A percentile compares a stretch with the other conserved stretches of the same genome.
Conservation (phyloP, 2,888 invertebrate species). For the Prionchulus punctatus region DNA sequence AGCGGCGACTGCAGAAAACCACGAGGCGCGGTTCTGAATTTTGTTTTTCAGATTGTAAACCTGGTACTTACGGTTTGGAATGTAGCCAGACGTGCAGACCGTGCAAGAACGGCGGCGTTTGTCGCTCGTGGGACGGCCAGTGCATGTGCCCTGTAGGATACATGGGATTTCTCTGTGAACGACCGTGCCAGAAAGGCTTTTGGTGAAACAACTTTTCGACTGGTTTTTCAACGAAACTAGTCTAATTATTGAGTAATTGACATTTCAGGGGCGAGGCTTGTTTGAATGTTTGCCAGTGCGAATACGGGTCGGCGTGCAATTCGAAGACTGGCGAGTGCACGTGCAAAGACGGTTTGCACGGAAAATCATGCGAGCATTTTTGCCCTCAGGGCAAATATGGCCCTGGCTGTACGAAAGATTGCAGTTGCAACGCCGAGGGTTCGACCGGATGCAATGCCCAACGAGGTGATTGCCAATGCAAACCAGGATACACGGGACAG, state of each 20-base stretch:
- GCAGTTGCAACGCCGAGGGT: too few relatives aligned
- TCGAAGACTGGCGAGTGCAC: background rate
- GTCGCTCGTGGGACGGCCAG: background rate
- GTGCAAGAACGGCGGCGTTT: background rate
- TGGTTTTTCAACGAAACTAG: background rate
- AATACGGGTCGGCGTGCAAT: background rate
- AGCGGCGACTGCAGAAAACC: background rate
- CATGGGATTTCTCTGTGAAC: conserved; percentile 7
- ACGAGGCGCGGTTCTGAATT: too few relatives aligned
- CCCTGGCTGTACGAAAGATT: too few relatives aligned
- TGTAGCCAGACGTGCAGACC: background rate
- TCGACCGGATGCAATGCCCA: too few relatives aligned
- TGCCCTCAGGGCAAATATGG: too few relatives aligned
- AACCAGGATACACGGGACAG: too few relatives aligned
- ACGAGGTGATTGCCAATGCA: too few relatives aligned
- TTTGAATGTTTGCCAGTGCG: conserved; percentile 17
- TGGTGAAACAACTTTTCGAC: background rate
- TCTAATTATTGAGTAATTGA: background rate
- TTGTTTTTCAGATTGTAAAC: background rate
- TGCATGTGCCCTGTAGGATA: conserved; percentile 13
- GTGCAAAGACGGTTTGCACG: conserved; percentile 3
- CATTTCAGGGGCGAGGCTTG: conserved; percentile 13
- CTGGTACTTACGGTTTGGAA: background rate
- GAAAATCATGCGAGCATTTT: too few relatives aligned
- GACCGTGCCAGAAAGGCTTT: conserved; percentile 10